Evolutionary conservation across 2,113 vertebrate species (phyloP).

Genomic region (Cavia porcellus): DNA sequence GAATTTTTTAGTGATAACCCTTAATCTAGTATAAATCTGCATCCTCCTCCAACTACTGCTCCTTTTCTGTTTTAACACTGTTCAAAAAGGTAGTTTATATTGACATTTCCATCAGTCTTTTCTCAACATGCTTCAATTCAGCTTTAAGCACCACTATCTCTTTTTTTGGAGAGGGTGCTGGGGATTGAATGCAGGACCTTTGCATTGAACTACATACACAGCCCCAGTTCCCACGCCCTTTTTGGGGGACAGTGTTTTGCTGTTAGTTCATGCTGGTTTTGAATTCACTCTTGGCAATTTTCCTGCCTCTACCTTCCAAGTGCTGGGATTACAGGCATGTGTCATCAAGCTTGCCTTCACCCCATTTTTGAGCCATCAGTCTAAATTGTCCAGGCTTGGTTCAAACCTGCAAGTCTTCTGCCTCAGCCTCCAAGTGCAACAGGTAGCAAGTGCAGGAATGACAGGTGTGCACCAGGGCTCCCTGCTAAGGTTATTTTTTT

Average conservation of each 20-base stretch:
- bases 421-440: not conserved
- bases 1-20: not conserved
- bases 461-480: not conserved
- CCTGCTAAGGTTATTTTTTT: not conserved
- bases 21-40: not conserved
- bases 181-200: not conserved
- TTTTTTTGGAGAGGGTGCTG: not conserved
- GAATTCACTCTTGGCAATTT: not conserved
- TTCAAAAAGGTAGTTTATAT: conserved; percentile 14
- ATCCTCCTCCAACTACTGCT: not conserved
- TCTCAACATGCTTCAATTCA: not conserved
- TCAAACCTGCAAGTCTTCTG: not conserved
- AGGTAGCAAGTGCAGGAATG: not conserved
- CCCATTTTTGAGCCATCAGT: not conserved
- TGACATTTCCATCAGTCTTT: not conserved
- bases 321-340: not conserved
- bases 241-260: not conserved
- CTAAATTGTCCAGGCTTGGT: not conserved
- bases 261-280: not conserved
- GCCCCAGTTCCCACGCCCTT: not conserved
- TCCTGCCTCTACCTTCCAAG: not conserved
- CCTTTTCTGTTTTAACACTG: conserved; percentile 45
- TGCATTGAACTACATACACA: not conserved
- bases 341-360: not conserved
- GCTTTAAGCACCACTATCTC: not conserved